phyloP scores from a whole-genome alignment of 2,888 invertebrate species.

The Lysandra bellargus region DNA sequence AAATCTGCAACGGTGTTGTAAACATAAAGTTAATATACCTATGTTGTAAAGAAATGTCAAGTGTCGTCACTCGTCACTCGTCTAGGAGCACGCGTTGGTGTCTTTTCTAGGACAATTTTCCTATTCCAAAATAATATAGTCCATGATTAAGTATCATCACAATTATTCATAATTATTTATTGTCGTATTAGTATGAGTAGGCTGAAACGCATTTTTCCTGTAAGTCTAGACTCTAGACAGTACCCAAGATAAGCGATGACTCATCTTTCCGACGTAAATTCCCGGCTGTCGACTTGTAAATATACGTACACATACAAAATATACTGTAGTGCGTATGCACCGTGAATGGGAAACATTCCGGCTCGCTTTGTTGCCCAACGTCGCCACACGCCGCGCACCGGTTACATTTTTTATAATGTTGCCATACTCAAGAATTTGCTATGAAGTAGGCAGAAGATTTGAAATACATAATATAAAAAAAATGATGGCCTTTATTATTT shows the following conservation, averaged over 20 bases:
- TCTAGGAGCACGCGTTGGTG: not conserved
- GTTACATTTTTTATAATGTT: not conserved
- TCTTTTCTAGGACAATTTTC: not conserved
- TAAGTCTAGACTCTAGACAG: not conserved
- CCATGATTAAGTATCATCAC: not conserved
- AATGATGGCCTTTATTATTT: no score
- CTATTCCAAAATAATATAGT: not conserved
- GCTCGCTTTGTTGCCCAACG: constrained; percentile 18
- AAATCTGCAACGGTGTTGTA: no score
- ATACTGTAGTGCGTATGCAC: not conserved
- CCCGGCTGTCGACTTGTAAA: not conserved
- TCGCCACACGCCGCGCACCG: not conserved
- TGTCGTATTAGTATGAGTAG: not conserved
- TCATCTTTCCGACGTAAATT: constrained; percentile 22
- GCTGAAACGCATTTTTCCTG: not conserved
- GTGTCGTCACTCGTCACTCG: no score
- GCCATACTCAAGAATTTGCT: not conserved
- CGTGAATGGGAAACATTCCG: constrained; percentile 26
- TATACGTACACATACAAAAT: not conserved
- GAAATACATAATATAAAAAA: not conserved
- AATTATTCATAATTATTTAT: not conserved
- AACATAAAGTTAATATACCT: no score
- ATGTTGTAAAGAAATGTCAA: no score
- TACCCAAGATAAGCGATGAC: constrained; percentile 19
- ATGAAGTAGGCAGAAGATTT: not conserved